Evolutionary conservation across 2,797 vertebrate species (phyloP), one percentile per base, ranked within the genome.

Genomic region (Hipposideros larvatus): DNA sequence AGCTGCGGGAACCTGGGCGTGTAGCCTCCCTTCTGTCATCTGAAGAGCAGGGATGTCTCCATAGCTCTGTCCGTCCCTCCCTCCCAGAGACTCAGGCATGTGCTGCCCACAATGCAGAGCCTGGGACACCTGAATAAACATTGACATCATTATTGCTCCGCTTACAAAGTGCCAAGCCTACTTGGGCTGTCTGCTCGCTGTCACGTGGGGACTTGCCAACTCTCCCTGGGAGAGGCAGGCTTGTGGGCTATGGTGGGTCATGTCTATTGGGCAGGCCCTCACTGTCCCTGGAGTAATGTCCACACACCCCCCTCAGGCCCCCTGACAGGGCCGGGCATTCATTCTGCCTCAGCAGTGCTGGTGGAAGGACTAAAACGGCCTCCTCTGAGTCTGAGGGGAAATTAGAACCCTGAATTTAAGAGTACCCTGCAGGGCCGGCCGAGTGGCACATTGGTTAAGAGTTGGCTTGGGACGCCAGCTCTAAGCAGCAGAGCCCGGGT

Each of bases 221-320:
- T 68, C 37, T 43, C 41, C 21, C 2, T 37, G 21, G 2, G 11
- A 51, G 74, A 68, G 26, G 55, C 53, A 70, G 46, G 31, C 22
- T 21, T 21, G 22, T 73, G 22, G 59, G 22, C 46, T 14, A 28
- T 7, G 37, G 70, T 22, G n/a, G 73, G 31, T 51, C 26, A 3
- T 37, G 59, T 26, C n/a, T 43, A 13, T 19, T 43, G 59, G 68
- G 26, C 71, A 59, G 65, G 11, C 22, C 79, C 48, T 85, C 3
- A 21, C 15, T 46, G 51, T 15, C 37, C 34, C 37, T 37, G 46
- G 48, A 41, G 46, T 5, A 43, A 78, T 18, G 73, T 51, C 82
- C 37, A 31, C 4, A 77, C 51, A 8, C 16, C 18, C 5, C 2
- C 16, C 0, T 31, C 53, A 19, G 0, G 15, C 43, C 43, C 43